Conservation (phyloP, 2,113 vertebrate genomes). For the Dolichotis patagonum region DNA sequence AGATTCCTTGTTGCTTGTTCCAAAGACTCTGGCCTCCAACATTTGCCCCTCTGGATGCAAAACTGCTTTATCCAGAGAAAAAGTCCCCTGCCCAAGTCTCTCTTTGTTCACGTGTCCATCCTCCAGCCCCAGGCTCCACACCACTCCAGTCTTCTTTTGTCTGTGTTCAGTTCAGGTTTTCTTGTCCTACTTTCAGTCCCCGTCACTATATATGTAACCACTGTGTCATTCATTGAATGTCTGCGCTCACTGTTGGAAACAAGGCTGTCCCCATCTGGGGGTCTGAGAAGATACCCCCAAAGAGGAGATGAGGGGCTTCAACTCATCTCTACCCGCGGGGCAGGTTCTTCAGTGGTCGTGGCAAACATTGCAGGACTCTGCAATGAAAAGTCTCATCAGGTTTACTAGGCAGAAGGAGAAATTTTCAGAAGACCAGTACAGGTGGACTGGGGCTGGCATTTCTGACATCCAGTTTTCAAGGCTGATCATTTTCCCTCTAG, state of each 20-base stretch:
- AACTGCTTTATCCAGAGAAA: accelerated
- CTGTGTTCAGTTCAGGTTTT: accelerated
- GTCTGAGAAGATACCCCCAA: neutral
- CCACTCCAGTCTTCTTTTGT: neutral
- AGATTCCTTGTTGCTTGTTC: neutral
- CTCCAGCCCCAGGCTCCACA: accelerated
- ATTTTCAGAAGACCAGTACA: neutral
- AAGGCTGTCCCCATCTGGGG: neutral
- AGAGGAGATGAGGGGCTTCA: neutral
- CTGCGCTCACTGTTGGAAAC: accelerated
- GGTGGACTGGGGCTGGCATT: neutral
- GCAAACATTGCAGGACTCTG: neutral
- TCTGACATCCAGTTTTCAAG: neutral
- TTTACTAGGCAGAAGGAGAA: neutral
- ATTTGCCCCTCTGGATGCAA: neutral
- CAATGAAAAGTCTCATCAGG: neutral
- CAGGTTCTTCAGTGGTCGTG: neutral
- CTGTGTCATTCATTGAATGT: neutral
- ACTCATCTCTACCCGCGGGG: neutral
- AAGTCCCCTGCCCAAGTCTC: neutral
- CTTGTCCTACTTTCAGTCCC: neutral
- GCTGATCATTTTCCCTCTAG: neutral
- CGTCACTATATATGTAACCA: neutral
- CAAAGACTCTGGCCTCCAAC: accelerated
- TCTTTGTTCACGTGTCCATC: neutral